These are phyloP conservation scores for Amyelois transitella DNA, from an alignment of 1,140 invertebrate species.

Conservation along the genomic window DNA sequence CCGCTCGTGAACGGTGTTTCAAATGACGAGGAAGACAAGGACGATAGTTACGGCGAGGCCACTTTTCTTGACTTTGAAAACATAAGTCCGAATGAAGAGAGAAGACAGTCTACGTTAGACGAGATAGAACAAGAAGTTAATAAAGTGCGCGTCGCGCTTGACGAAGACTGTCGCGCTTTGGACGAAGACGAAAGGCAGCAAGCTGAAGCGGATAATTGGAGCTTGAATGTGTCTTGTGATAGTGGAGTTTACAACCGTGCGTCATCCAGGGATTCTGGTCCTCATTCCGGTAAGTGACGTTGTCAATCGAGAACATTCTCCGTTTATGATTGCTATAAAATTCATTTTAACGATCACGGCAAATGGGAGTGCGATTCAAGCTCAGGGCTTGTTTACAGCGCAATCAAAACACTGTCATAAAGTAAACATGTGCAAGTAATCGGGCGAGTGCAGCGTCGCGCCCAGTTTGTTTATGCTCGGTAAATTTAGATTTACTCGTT, in stretches of 20 bases:
- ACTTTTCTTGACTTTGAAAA: constrained; percentile 65
- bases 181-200: constrained; percentile 64
- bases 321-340: constrained; percentile 38
- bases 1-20: constrained; percentile 27
- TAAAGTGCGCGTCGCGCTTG: constrained; percentile 67
- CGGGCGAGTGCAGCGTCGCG: constrained; percentile 39
- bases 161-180: constrained; percentile 65
- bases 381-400: constrained; percentile 51
- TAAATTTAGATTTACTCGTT: constrained; percentile 60
- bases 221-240: constrained; percentile 72
- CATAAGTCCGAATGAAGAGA: constrained; percentile 30
- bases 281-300: constrained; percentile 61
- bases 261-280: constrained; percentile 74
- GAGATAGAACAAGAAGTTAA: constrained; percentile 70
- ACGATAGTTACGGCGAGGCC: constrained; percentile 60
- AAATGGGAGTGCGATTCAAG: constrained; percentile 31
- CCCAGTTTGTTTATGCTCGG: constrained; percentile 68
- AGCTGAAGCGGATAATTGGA: constrained; percentile 68
- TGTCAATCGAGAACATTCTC: constrained; percentile 10
- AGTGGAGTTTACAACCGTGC: constrained; percentile 75
- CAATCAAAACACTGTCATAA: constrained; percentile 42
- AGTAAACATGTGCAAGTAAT: constrained; percentile 43
- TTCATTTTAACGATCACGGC: constrained; percentile 44
- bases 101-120: constrained; percentile 58
- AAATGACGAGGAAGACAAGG: constrained; percentile 33